Conservation (phyloP, 1,140 invertebrate genomes). For the Wasmannia auropunctata region DNA sequence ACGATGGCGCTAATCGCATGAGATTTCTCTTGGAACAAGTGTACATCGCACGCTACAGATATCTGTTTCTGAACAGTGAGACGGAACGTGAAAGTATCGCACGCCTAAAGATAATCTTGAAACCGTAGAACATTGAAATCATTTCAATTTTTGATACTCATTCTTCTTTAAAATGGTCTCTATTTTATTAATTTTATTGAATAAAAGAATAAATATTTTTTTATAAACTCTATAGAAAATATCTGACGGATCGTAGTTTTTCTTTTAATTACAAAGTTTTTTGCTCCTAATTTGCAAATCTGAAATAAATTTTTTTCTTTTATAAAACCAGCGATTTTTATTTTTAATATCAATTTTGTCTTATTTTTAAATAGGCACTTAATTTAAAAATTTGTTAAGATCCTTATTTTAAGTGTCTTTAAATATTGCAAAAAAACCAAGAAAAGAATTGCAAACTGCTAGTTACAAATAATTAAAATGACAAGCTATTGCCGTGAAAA, state of each 20-base stretch:
- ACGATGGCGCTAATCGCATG: constrained; percentile 55
- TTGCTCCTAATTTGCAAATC: not conserved
- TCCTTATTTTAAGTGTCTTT: not conserved
- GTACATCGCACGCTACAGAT: constrained; percentile 28
- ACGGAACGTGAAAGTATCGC: constrained; percentile 46
- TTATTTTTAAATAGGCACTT: not conserved
- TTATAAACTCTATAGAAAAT: not conserved
- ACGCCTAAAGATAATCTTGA: constrained; percentile 26
- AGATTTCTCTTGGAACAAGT: constrained; percentile 57
- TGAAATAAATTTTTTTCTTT: not conserved
- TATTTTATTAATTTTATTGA: too few relatives aligned
- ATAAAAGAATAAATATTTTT: not conserved
- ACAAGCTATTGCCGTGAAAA: not conserved
- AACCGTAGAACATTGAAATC: constrained; percentile 14
- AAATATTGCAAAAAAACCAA: not conserved
- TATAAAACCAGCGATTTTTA: not conserved
- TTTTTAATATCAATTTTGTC: not conserved
- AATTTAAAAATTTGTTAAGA: not conserved
- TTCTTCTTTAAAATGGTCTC: not conserved
- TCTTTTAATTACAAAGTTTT: not conserved
- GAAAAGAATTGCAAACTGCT: not conserved
- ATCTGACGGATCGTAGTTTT: not conserved
- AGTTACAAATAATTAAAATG: not conserved
- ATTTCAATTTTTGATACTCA: constrained; percentile 3
- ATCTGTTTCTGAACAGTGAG: constrained; percentile 24